Evolutionary conservation across 2,888 invertebrate species (phyloP).

Genomic region (Augochlorella aurata): DNA sequence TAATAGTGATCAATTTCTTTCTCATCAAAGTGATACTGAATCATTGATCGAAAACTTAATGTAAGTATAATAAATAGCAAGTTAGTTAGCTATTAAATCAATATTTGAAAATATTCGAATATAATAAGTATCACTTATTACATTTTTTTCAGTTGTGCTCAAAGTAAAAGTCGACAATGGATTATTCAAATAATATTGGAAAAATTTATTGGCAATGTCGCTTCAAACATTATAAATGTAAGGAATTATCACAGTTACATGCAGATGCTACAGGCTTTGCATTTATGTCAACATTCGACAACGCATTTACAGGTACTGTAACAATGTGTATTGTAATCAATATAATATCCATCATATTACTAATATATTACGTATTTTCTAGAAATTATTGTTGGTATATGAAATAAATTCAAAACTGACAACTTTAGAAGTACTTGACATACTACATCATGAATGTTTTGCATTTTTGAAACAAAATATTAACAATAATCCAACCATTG

Average conservation of each 20-base stretch:
- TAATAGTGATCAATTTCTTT: conserved; percentile 41
- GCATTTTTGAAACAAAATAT: conserved; percentile 83
- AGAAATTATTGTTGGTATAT: conserved; percentile 65
- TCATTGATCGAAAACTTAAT: conserved; percentile 32
- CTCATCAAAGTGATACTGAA: conserved; percentile 32
- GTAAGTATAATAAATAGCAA: conserved; percentile 44
- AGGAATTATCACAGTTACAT: conserved; percentile 61
- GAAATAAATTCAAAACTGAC: conserved; percentile 13
- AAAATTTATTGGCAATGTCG: conserved; percentile 56
- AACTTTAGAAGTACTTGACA: conserved; percentile 72
- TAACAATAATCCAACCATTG: conserved; percentile 80
- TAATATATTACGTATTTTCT: conserved; percentile 21
- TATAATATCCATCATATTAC: background rate
- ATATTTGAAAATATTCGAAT: background rate
- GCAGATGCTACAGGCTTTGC: conserved; percentile 56
- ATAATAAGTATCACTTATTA: background rate
- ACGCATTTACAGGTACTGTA: conserved; percentile 55
- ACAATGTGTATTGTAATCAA: background rate
- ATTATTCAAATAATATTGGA: conserved; percentile 67
- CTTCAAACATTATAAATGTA: conserved; percentile 38
- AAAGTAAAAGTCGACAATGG: conserved; percentile 67
- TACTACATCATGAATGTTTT: conserved; percentile 79
- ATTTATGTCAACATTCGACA: conserved; percentile 41
- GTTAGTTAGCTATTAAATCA: background rate
- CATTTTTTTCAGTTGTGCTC: conserved; percentile 39